Evolutionary conservation across 2,113 vertebrate species (phyloP), one percentile per base, ranked within the genome.

Genomic region (Crotalus horridus): DNA sequence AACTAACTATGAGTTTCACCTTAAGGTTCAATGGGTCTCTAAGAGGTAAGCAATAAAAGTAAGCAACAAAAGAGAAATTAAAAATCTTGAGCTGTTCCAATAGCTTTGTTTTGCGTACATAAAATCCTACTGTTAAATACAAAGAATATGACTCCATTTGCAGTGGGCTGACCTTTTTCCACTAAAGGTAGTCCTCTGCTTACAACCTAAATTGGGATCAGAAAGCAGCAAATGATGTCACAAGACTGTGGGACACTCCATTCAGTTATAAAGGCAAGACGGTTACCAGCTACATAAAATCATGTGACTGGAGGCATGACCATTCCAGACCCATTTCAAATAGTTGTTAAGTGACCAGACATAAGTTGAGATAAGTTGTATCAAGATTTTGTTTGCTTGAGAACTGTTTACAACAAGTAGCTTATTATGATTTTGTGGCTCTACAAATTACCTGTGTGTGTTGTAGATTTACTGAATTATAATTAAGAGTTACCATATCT

Each of bases 1-100:
- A 89, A 33, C 91, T 92, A 69, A n/a, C 21, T 95, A 94, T 69
- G 89, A 93, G 15, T 94, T 96, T 94, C 95, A 93, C 91, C 69
- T 91, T 51, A 59, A 69, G 64, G 89, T 46, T 92, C n/a, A 13
- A 48, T 1, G 33, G 51, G 12, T 94, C 85, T 93, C n/a, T 58
- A 15, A 85, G 24, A 95, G 93, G 92, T 89, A 89, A 96, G 91
- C 93, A 94, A 51, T 21, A 51, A 51, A 87, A 51, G 23, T n/a
- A 69, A 69, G 12, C 61, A 69, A 64, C 61, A 92, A 48, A 85
- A 92, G 29, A 94, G 13, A 33, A 95, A 0, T 85, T 24, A 93
- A 95, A 86, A 85, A 64, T 39, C 6, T 24, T 39, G 26, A 24
- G 26, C 91, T 93, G 85, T 90, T 87, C 3, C 74, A 46, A 6